Percentiles rank a stretch among this genome's conserved stretches.
These are phyloP conservation scores for Centroberyx gerrardi DNA, from an alignment of 2,797 vertebrate genomes.

Conservation along the genomic window DNA sequence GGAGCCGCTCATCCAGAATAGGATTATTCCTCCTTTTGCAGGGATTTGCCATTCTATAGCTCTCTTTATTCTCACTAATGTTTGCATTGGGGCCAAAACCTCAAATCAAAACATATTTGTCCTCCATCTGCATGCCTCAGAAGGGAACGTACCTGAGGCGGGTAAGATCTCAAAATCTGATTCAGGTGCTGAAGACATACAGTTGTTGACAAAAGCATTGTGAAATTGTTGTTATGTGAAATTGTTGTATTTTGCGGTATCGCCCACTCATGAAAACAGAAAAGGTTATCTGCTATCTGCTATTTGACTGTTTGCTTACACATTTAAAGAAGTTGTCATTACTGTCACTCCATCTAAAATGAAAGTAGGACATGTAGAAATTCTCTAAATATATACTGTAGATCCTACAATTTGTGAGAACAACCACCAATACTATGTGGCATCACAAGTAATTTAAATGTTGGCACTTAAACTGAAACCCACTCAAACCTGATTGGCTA, in stretches of 20 bases:
- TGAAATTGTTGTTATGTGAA: not conserved
- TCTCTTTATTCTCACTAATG: conserved; percentile 47
- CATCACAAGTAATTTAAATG: conserved; percentile 42
- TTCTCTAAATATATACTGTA: too few relatives aligned
- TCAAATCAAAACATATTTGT: conserved; percentile 38
- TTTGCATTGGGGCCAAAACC: conserved; percentile 52
- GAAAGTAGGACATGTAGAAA: too few relatives aligned
- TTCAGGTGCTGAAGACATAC: conserved; percentile 14
- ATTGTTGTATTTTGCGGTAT: not conserved
- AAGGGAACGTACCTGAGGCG: not conserved
- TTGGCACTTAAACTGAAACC: conserved; percentile 55
- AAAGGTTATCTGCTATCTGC: too few relatives aligned
- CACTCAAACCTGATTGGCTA: conserved; percentile 46
- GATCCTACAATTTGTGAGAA: not conserved
- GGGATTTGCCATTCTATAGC: conserved; percentile 64
- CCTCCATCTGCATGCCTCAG: conserved; percentile 43
- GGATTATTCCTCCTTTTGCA: conserved; percentile 66
- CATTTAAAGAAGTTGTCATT: too few relatives aligned
- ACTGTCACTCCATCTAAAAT: too few relatives aligned
- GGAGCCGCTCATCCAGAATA: conserved; percentile 49
- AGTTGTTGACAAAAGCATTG: conserved; percentile 1
- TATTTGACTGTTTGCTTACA: too few relatives aligned
- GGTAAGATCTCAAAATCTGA: not conserved
- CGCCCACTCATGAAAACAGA: not conserved
- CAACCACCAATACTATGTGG: conserved; percentile 23